A percentile compares a stretch with the other conserved stretches of the same genome.
Evolutionary conservation across 2,888 invertebrate genomes (phyloP).

Genomic region (Hipparchia semele): DNA sequence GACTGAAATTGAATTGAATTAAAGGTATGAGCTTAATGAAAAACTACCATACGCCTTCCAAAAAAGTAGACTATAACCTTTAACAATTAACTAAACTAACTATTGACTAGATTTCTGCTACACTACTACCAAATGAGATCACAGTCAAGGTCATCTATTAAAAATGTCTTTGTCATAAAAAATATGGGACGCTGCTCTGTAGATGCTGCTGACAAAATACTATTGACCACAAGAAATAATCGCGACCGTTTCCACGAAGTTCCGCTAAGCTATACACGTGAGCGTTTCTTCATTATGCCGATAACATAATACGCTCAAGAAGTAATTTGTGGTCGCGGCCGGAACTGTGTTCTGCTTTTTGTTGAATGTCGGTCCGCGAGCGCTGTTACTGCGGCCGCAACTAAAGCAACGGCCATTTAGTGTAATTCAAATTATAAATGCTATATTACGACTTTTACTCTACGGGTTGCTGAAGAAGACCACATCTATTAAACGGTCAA

Average conservation of each 20-base stretch:
- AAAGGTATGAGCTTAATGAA: too few species aligned
- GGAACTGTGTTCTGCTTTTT: not conserved
- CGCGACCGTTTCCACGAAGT: not conserved
- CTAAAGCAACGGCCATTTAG: not conserved
- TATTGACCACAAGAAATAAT: not conserved
- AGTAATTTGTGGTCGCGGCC: constrained; percentile 6
- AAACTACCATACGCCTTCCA: too few species aligned
- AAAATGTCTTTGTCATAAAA: too few species aligned
- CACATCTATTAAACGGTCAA: too few species aligned
- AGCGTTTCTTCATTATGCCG: not conserved
- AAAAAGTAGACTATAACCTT: too few species aligned
- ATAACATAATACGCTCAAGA: not conserved
- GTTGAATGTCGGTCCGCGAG: not conserved
- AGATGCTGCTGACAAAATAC: not conserved
- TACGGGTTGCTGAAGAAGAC: too few species aligned
- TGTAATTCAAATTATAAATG: not conserved
- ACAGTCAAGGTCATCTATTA: too few species aligned
- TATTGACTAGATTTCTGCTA: too few species aligned
- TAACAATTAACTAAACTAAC: too few species aligned
- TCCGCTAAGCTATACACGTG: not conserved
- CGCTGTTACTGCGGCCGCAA: not conserved
- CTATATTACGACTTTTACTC: not conserved
- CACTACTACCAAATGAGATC: too few species aligned
- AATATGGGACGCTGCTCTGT: too few species aligned
- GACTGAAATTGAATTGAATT: too few species aligned